phyloP scores from a whole-genome alignment of 2,888 invertebrate species.

The Eurytoma adleriae region DNA sequence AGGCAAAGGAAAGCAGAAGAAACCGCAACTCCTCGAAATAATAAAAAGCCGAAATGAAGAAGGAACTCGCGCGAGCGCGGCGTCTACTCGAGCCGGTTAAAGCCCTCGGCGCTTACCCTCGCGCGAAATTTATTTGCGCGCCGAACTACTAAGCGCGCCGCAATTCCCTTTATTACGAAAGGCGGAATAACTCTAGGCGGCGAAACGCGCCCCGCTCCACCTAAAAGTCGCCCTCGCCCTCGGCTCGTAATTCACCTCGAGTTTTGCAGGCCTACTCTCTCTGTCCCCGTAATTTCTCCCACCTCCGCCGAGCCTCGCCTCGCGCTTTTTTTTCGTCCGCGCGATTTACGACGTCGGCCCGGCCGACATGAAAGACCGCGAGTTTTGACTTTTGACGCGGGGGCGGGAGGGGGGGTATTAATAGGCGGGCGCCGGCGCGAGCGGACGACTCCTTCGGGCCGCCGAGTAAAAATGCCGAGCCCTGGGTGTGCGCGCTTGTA shows the following conservation, averaged over 20 bases:
- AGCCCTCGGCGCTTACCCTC: neutral
- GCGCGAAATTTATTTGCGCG: slow-evolving; percentile 35
- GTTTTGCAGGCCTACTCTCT: too few relatives aligned
- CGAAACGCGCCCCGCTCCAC: neutral
- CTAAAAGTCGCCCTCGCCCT: slow-evolving; percentile 30
- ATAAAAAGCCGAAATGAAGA: too few relatives aligned
- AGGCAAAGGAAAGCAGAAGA: too few relatives aligned
- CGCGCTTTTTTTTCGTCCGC: too few relatives aligned
- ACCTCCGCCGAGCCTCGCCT: too few relatives aligned
- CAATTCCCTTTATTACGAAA: slow-evolving; percentile 47
- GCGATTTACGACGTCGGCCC: too few relatives aligned
- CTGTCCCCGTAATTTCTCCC: too few relatives aligned
- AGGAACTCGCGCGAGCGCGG: too few relatives aligned
- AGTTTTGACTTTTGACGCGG: slow-evolving; percentile 45
- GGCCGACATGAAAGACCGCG: neutral
- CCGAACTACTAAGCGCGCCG: slow-evolving; percentile 40
- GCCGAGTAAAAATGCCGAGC: slow-evolving; percentile 18
- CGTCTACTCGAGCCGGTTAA: too few relatives aligned
- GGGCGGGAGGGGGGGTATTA: slow-evolving; percentile 60
- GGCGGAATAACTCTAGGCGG: slow-evolving; percentile 33
- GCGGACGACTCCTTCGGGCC: neutral
- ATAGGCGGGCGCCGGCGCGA: slow-evolving; percentile 61
- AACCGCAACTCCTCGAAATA: too few relatives aligned
- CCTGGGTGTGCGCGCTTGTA: neutral
- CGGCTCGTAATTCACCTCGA: slow-evolving; percentile 32